Evolutionary conservation across 2,113 vertebrate genomes (phyloP), one percentile per base, ranked within the genome.

Genomic region (Patagioenas fasciata): DNA sequence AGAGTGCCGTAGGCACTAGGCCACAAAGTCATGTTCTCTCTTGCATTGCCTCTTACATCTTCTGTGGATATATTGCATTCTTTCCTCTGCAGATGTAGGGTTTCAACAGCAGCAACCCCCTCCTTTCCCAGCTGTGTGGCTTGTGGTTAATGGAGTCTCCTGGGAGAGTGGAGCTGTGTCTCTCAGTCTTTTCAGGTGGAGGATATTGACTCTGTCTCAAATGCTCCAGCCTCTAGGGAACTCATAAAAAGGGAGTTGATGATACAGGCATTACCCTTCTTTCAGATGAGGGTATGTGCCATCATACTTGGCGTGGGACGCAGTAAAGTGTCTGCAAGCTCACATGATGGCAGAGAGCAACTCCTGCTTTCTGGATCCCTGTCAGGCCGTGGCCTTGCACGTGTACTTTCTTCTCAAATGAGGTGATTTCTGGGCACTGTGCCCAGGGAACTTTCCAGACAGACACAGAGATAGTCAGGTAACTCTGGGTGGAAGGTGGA

Each of bases 1-100:
- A 64, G 86, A 97, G 57, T 56, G 69, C 93, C 15, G 12, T 72
- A 96, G 96, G 95, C 93, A 84, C 26, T 81, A 84, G 77, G 69
- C 91, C 91, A 94, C 80, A 86, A 38, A 88, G 34, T 97, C 95
- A 84, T 93, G 95, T 93, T 97, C 77, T 40, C 86, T 97, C 95
- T 96, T 97, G 94, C 77, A 53, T 42, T 93, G 32, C 7, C 11
- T 89, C 72, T 93, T 66, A 78, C 48, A 53, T 87, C 73, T 95
- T 86, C 83, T 3, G 1, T 67, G 77, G 51, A 51, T 88, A 88
- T 73, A 95, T 65, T 88, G 67, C 94, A 95, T 95, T 95, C 83
- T 95, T 96, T 95, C 56, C 32, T 86, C 73, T 71, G 66, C 80
- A 84, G 83, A 93, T 14, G 2, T 13, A 75, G 73, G 14, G n/a